phyloP scores from a whole-genome alignment of 2,113 vertebrate species.

The Callopanchax toddi region DNA sequence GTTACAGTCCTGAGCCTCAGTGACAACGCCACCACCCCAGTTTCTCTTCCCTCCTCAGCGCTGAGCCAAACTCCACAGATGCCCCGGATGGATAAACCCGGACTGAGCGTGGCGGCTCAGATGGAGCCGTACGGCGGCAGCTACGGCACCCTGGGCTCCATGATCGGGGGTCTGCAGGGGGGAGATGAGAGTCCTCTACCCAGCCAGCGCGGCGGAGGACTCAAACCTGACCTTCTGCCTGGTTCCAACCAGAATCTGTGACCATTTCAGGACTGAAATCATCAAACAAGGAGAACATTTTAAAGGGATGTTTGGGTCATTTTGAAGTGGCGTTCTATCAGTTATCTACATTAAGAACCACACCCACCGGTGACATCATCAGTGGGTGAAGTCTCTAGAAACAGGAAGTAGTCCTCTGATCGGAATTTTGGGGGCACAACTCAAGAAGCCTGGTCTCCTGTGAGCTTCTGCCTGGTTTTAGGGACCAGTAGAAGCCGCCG shows the following conservation, averaged over 20 bases:
- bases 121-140: slow-evolving; percentile 32
- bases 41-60: slow-evolving; percentile 29
- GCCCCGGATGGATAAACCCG: slow-evolving; percentile 20
- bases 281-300: too few species aligned
- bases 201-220: neutral
- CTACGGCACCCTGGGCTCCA: slow-evolving; percentile 34
- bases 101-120: slow-evolving; percentile 20
- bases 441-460: too few species aligned
- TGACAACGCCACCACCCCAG: slow-evolving; percentile 61
- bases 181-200: slow-evolving; percentile 22
- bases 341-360: too few species aligned
- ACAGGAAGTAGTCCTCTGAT: too few species aligned
- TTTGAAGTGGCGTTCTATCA: too few species aligned
- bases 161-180: slow-evolving; percentile 33
- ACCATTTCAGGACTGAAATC: neutral
- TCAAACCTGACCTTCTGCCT: slow-evolving; percentile 26
- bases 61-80: slow-evolving; percentile 12
- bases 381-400: too few species aligned
- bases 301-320: too few species aligned
- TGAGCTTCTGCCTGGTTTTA: too few species aligned
- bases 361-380: too few species aligned
- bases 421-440: too few species aligned
- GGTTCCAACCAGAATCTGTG: slow-evolving; percentile 20
- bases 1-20: slow-evolving; percentile 55
- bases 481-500: too few species aligned